phyloP scores from a whole-genome alignment of 1,140 invertebrate genomes.

The Steinernema feltiae region DNA sequence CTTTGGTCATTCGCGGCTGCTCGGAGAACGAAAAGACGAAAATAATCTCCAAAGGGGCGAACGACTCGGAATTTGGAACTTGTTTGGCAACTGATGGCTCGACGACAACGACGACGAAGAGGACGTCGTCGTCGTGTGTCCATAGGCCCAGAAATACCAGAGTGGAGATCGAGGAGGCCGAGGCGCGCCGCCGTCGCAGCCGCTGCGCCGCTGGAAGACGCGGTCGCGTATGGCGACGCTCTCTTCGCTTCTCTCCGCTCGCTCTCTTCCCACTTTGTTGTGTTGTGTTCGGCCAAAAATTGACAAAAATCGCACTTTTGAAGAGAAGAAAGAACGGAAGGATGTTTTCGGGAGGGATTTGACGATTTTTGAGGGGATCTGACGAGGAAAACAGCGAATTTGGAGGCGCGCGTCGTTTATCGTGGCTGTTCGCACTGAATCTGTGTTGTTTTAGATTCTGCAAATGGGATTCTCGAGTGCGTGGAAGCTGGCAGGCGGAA shows the following conservation, averaged over 20 bases:
- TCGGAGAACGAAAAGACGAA: neutral
- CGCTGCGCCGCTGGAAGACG: neutral
- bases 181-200: neutral
- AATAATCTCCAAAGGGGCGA: too few species aligned
- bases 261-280: neutral
- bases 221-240: neutral
- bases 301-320: constrained; percentile 11
- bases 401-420: too few species aligned
- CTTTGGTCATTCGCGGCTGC: too few species aligned
- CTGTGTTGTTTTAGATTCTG: too few species aligned
- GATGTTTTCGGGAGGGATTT: too few species aligned
- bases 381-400: too few species aligned
- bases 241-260: constrained; percentile 3
- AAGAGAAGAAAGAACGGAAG: neutral
- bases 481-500: too few species aligned
- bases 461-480: too few species aligned
- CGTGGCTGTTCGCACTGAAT: too few species aligned
- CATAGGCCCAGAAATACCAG: constrained; percentile 13
- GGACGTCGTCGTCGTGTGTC: constrained; percentile 1
- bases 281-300: neutral
- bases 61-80: neutral
- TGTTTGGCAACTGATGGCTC: neutral
- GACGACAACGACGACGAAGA: neutral
- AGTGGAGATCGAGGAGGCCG: neutral
- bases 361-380: too few species aligned